A percentile compares a stretch with the other conserved stretches of the same genome.
Conservation (phyloP, 92 coral and sea anemone genomes). For the Zoanthus gigantus region DNA sequence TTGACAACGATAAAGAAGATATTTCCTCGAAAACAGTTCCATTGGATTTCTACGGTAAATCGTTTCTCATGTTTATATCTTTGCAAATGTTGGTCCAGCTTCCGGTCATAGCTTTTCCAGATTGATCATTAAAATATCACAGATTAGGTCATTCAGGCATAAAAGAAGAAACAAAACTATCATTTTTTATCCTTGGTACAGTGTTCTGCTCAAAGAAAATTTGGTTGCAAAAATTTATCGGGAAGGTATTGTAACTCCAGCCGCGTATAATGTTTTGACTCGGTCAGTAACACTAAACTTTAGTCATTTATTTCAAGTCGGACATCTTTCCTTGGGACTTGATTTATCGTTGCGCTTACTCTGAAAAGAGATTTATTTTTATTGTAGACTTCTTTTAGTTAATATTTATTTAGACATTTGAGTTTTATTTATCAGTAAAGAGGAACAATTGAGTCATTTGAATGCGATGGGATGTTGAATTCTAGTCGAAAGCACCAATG, state of each 20-base stretch:
- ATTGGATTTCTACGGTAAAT: conserved; percentile 47
- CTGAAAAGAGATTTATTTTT: not conserved
- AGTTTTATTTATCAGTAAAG: not conserved
- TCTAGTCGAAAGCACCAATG: no score
- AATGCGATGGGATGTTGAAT: no score
- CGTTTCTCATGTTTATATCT: not conserved
- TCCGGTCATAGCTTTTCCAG: conserved; percentile 18
- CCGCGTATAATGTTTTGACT: not conserved
- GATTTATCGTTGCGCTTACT: not conserved
- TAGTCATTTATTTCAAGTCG: not conserved
- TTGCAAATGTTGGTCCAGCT: conserved; percentile 19
- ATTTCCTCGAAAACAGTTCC: conserved; percentile 16
- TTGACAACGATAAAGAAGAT: conserved; percentile 15
- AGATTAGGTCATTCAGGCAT: conserved; percentile 12
- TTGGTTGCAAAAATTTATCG: not conserved
- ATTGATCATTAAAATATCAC: conserved; percentile 18
- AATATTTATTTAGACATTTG: not conserved
- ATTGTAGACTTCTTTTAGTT: not conserved
- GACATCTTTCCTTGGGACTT: not conserved
- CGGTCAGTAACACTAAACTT: not conserved
- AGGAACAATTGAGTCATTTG: no score
- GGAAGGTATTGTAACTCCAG: not conserved
- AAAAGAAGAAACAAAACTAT: not conserved
- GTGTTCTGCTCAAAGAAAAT: not conserved
- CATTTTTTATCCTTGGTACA: not conserved